Percentiles rank a stretch among this genome's conserved stretches.
Evolutionary conservation across 2,888 invertebrate species (phyloP).

Genomic region (Hetaerina titia): DNA sequence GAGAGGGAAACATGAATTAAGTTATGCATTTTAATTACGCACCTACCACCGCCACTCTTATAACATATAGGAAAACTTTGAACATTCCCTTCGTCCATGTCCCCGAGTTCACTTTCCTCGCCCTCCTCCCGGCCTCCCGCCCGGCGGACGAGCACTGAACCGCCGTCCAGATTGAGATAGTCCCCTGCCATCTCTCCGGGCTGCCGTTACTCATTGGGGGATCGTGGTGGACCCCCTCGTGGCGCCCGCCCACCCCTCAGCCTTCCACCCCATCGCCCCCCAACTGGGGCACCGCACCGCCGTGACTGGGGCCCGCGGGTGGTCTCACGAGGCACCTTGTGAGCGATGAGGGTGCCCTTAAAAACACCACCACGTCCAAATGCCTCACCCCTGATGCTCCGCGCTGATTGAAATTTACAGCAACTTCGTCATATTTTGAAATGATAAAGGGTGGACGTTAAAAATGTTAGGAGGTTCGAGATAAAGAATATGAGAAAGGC

Average conservation of each 20-base stretch:
- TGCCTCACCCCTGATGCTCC: neutral
- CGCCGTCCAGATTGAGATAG: constrained; percentile 51
- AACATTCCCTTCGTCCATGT: neutral
- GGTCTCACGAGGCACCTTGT: constrained; percentile 52
- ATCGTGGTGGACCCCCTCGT: constrained; percentile 28
- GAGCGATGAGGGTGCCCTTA: neutral
- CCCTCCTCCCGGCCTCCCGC: neutral
- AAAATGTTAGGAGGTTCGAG: neutral
- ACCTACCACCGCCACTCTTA: neutral
- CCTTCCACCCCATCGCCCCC: neutral
- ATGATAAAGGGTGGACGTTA: constrained; percentile 24
- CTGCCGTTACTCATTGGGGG: constrained; percentile 50
- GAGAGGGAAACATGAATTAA: neutral
- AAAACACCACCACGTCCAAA: constrained; percentile 22
- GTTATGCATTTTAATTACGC: neutral
- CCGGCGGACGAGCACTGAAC: neutral
- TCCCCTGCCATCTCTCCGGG: constrained; percentile 23
- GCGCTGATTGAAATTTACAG: constrained; percentile 56
- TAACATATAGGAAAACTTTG: neutral
- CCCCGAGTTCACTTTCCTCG: neutral
- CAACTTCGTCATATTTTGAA: constrained; percentile 58
- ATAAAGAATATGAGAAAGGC: neutral
- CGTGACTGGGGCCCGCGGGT: constrained; percentile 13
- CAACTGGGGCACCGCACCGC: constrained; percentile 8
- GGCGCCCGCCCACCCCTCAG: neutral